Base-by-base conservation (phyloP, 2,888 invertebrate species). In the Orchesellides sinensis region DNA sequence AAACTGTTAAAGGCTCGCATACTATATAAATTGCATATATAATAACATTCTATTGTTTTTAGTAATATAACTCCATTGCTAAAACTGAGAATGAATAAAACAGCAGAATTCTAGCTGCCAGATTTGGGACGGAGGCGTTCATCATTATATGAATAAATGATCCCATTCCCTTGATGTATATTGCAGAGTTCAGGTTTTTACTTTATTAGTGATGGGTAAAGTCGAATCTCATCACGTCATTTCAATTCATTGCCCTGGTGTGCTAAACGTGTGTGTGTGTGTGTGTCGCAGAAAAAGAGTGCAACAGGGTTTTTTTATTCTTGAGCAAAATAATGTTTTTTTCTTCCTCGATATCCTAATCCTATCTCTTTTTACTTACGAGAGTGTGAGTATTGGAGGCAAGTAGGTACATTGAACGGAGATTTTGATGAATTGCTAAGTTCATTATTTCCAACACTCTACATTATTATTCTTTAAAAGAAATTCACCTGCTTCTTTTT, bases 101-200 rank as follows among this genome's bases (percentile, higher is more conserved):
- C 17, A 49, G 21, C 2, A 21, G 49, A 49, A 49, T 19, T 70
- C 40, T 56, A 59, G 3, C 59, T 72, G 72, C 35, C 61, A 63
- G 49, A 74, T 74, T 74, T 63, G 73, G 63, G 73, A 63, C 73
- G 35, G 49, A 32, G 52, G 63, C 63, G 73, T 61, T 63, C 73
- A 63, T 74, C 63, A 74, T 63, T 21, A 40, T 65, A 35, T 19
- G 49, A 54, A 69, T 52, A 75, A 66, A 66, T 66, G 66, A 66
- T 75, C 75, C 75, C 75, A 75, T 75, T 75, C 75, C 65, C 27
- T 40, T 75, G 47, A 72, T 72, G 72, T 72, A 72, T 61, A 72
- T 72, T 72, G 45, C 61, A 61, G 73, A 73, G 73, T 73, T 73
- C 63, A 52, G 73, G 73, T 73, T 73, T 73, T 54, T 45, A 70